A percentile compares a stretch with the other conserved stretches of the same genome.
Conservation (phyloP, 2,888 invertebrate genomes). For the Cheilosia urbana region DNA sequence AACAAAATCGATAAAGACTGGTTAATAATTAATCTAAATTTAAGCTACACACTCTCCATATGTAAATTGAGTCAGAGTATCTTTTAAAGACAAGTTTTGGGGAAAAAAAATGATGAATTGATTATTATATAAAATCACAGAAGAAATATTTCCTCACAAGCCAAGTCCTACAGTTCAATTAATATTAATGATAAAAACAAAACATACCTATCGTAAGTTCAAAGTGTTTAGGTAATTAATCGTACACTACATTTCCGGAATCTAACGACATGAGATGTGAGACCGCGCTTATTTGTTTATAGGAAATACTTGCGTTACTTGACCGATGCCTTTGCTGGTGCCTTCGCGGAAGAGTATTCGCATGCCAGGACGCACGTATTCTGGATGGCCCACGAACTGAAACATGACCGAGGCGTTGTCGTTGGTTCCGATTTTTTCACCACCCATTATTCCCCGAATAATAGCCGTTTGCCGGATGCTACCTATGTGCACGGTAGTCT, state of each 20-base stretch:
- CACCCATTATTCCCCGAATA: slow-evolving; percentile 89
- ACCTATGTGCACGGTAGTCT: slow-evolving; percentile 97
- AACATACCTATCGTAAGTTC: slow-evolving; percentile 10
- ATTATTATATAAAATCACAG: slow-evolving; percentile 67
- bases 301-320: slow-evolving; percentile 91
- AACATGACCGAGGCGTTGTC: slow-evolving; percentile 94
- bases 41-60: slow-evolving; percentile 39
- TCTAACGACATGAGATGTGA: neutral
- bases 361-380: slow-evolving; percentile 91
- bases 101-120: slow-evolving; percentile 31
- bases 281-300: slow-evolving; percentile 79
- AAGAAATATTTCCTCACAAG: slow-evolving; percentile 68
- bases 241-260: neutral
- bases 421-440: slow-evolving; percentile 88
- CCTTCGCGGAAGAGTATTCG: slow-evolving; percentile 93
- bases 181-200: slow-evolving; percentile 14
- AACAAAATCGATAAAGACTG: neutral
- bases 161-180: slow-evolving; percentile 38
- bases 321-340: slow-evolving; percentile 93
- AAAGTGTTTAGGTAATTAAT: slow-evolving; percentile 10
- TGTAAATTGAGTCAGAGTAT: slow-evolving; percentile 46
- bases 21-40: slow-evolving; percentile 38
- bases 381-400: slow-evolving; percentile 94
- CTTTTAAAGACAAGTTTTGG: slow-evolving; percentile 21
- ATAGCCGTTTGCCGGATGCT: slow-evolving; percentile 98